Evolutionary conservation across 1,140 invertebrate genomes (phyloP).

Genomic region (Frieseomelitta varia): DNA sequence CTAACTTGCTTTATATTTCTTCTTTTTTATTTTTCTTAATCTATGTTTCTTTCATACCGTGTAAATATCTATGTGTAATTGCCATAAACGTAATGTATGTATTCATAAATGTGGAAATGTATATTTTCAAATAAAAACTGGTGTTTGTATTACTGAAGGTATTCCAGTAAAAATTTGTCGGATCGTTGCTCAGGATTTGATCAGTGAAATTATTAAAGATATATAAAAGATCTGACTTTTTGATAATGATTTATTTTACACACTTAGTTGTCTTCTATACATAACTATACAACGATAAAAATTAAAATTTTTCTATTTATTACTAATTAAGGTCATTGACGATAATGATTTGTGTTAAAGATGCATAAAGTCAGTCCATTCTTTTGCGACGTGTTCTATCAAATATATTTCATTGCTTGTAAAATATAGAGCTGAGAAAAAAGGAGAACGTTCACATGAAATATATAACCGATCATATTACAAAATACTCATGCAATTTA

Average conservation of each 20-base stretch:
- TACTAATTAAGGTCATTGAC: slow-evolving; percentile 63
- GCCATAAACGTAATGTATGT: slow-evolving; percentile 27
- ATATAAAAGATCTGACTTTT: slow-evolving; percentile 56
- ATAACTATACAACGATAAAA: slow-evolving; percentile 81
- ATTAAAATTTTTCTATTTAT: slow-evolving; percentile 75
- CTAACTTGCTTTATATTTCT: background rate
- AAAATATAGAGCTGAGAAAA: background rate
- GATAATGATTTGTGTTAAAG: slow-evolving; percentile 67
- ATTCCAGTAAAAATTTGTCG: background rate
- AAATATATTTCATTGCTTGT: slow-evolving; percentile 27
- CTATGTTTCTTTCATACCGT: background rate
- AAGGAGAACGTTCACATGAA: slow-evolving; percentile 6
- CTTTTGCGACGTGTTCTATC: slow-evolving; percentile 44
- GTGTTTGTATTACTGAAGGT: slow-evolving; percentile 54
- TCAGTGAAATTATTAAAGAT: background rate
- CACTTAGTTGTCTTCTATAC: slow-evolving; percentile 79
- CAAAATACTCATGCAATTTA: slow-evolving; percentile 29
- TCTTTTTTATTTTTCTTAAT: background rate
- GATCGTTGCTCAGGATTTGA: background rate
- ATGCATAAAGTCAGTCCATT: slow-evolving; percentile 66
- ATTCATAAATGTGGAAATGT: slow-evolving; percentile 56
- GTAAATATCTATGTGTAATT: slow-evolving; percentile 2
- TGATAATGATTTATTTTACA: slow-evolving; percentile 80
- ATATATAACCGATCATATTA: slow-evolving; percentile 25
- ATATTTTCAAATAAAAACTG: slow-evolving; percentile 72